A percentile compares a stretch with the other conserved stretches of the same genome.
These are phyloP conservation scores for Chrysotoxum bicinctum DNA, from an alignment of 2,888 invertebrate genomes.

Conservation along the genomic window DNA sequence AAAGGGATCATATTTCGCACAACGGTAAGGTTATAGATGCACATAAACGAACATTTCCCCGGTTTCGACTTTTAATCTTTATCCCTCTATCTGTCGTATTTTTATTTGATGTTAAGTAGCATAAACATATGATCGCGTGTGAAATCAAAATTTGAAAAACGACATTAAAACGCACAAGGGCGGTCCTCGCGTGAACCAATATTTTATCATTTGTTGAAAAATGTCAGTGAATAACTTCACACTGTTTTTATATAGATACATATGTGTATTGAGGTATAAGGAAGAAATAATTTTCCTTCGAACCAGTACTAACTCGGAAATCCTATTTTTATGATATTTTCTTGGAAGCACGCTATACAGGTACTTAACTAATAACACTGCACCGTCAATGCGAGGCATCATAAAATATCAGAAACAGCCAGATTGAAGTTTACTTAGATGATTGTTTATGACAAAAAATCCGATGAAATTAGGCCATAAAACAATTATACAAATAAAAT, in stretches of 20 bases:
- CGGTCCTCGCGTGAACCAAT: constrained; percentile 21
- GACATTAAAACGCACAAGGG: constrained; percentile 17
- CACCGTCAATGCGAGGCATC: neutral
- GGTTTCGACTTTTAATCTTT: constrained; percentile 21
- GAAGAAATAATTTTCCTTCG: neutral
- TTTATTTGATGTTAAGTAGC: constrained; percentile 38
- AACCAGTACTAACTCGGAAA: neutral
- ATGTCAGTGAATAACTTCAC: neutral
- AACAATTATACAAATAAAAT: neutral
- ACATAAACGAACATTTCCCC: neutral
- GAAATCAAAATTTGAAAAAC: constrained; percentile 37
- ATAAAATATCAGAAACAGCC: neutral
- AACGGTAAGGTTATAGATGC: neutral
- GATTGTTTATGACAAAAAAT: neutral
- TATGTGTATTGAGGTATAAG: neutral
- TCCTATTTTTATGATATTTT: constrained; percentile 11
- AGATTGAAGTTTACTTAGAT: neutral
- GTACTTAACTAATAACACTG: neutral
- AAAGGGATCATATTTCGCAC: constrained; percentile 37
- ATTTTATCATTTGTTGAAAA: constrained; percentile 30
- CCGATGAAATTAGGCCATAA: neutral
- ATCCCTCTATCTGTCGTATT: constrained; percentile 9
- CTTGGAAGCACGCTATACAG: neutral
- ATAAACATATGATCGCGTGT: constrained; percentile 57
- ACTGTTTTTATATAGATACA: neutral